Percentiles rank a stretch among this genome's conserved stretches.
phyloP scores from a whole-genome alignment of 1,140 invertebrate species.

The Halesus radiatus region DNA sequence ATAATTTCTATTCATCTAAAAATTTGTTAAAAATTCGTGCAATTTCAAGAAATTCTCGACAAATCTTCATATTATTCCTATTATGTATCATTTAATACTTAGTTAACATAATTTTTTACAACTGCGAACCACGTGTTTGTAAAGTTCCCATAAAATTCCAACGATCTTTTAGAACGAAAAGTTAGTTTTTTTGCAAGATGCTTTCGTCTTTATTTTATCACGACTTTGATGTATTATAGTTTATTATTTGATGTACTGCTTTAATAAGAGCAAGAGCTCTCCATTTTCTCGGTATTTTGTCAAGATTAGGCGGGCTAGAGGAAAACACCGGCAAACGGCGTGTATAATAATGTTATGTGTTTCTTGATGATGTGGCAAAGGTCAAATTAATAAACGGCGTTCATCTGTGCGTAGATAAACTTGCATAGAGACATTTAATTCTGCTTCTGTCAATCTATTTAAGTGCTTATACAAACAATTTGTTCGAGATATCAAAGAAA shows the following conservation, averaged over 20 bases:
- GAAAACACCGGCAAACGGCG: no score
- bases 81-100: no score
- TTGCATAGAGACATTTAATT: neutral
- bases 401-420: conserved; percentile 10
- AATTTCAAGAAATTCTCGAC: no score
- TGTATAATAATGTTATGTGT: neutral
- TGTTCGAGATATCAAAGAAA: neutral
- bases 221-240: no score
- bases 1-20: no score
- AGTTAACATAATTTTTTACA: no score
- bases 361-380: neutral
- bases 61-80: no score
- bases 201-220: neutral
- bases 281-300: no score
- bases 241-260: no score
- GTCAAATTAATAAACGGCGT: conserved; percentile 14
- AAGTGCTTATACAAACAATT: conserved; percentile 1
- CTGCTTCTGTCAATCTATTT: conserved; percentile 1
- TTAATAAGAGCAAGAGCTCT: no score
- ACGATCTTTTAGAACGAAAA: neutral
- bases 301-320: no score
- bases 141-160: neutral
- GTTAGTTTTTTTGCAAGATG: neutral
- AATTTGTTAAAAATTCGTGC: no score
- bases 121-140: neutral